phyloP scores from a whole-genome alignment of 1,140 invertebrate species.

The Ceratoteleas bidentatus region DNA sequence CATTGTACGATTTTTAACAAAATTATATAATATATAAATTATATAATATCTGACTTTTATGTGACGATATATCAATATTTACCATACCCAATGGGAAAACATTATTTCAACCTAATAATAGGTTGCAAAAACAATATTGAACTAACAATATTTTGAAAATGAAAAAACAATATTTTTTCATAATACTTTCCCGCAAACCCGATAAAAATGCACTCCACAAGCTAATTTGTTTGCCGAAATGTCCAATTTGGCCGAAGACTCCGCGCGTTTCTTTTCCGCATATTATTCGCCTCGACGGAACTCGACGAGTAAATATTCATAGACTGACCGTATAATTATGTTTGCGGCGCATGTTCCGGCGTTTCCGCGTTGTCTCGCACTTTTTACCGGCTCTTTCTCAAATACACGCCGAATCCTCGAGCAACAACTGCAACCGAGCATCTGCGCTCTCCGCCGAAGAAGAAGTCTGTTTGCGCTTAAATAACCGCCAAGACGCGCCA shows the following conservation, averaged over 20 bases:
- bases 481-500: conserved; percentile 9
- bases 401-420: conserved; percentile 21
- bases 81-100: too few species aligned
- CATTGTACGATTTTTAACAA: too few species aligned
- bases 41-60: too few species aligned
- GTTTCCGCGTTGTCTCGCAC: conserved; percentile 7
- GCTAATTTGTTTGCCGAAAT: neutral
- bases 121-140: too few species aligned
- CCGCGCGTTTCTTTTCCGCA: neutral
- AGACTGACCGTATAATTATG: conserved; percentile 17
- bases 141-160: too few species aligned
- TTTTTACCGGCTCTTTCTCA: conserved; percentile 16
- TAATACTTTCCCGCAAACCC: too few species aligned
- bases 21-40: too few species aligned
- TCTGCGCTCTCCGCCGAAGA: conserved; percentile 14
- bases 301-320: conserved; percentile 1
- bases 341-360: conserved; percentile 9
- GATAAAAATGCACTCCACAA: neutral
- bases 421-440: conserved; percentile 27
- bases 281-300: conserved; percentile 1
- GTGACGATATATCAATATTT: too few species aligned
- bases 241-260: conserved; percentile 2
- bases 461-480: conserved; percentile 5
- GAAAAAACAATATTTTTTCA: too few species aligned
- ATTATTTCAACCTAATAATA: too few species aligned